Evolutionary conservation across 2,113 vertebrate genomes (phyloP), one percentile per base, ranked within the genome.

Genomic region (Craseonycteris thonglongyai): DNA sequence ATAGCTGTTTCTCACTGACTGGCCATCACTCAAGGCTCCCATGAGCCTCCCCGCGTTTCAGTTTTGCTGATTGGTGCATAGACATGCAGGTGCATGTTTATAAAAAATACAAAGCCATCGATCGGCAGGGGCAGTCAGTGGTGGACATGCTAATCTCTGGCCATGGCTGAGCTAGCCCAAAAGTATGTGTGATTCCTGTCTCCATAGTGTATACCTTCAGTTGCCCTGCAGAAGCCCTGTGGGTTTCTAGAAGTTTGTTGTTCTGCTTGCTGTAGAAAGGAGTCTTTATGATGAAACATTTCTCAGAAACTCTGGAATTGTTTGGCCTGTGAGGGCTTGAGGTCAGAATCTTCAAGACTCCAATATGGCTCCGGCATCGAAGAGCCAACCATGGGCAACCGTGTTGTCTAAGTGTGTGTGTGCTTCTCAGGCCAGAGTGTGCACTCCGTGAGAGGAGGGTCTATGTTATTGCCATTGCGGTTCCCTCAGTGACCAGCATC

Each of bases 11-110:
- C 26, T 84, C 76, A 21, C 26, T 78, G 71, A 30, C 72, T 84
- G 51, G 47, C n/a, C 6, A 1, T 71, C 54, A 42, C 19, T 61
- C 28, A 91, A 80, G 10, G 78, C 38, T 61, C 56, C 33, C 12
- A 33, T 51, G 49, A 86, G 69, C 5, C 58, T 74, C 61, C n/a
- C 28, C 63, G 13, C 58, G 35, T 84, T 83, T 49, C n/a, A 47
- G n/a, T 63, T 82, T 68, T 95, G 88, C 76, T 94, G 76, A 90
- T 19, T 59, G 61, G 54, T 68, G 76, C 61, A 72, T 38, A 87
- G 74, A 58, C 45, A 40, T 1, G 30, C 30, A 83, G 76, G 85
- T 59, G 5, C 40, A 1, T 58, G 47, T 54, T 90, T 93, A 42
- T 49, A 28, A 40, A 58, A 65, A 65, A 59, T 76, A 56, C 51